These are phyloP conservation scores for Agrilus biguttatus DNA, from an alignment of 2,888 invertebrate species.

Conservation along the genomic window DNA sequence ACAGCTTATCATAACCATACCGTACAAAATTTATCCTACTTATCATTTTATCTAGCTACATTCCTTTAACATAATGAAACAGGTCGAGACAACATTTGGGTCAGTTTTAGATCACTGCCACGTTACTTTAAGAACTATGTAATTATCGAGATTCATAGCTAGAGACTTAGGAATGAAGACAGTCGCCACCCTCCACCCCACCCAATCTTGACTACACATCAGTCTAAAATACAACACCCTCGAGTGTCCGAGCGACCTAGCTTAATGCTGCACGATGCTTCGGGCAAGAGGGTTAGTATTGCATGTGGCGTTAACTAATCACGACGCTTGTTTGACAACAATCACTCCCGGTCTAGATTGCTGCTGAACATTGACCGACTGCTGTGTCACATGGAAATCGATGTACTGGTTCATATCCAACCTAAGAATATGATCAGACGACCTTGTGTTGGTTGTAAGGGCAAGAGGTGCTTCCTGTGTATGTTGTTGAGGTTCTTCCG, in stretches of 20 bases:
- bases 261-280: constrained; percentile 5
- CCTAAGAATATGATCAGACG: constrained; percentile 30
- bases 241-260: constrained; percentile 8
- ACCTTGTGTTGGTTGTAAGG: constrained; percentile 30
- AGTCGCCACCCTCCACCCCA: constrained; percentile 2
- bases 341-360: constrained; percentile 80
- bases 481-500: constrained; percentile 45
- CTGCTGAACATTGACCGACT: constrained; percentile 34
- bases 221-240: constrained; percentile 7
- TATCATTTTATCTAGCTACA: no score
- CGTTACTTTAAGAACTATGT: constrained; percentile 4
- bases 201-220: constrained; percentile 3
- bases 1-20: no score
- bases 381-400: constrained; percentile 37
- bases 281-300: constrained; percentile 19
- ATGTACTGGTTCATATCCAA: constrained; percentile 48
- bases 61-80: no score
- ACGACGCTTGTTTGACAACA: constrained; percentile 72
- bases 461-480: constrained; percentile 43
- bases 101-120: constrained; percentile 4
- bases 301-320: constrained; percentile 39
- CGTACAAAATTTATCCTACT: no score
- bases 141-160: constrained; percentile 8
- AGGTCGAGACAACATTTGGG: no score
- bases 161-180: constrained; percentile 7